Conservation (phyloP, 2,113 vertebrate genomes). For the Oenanthe oenanthe region DNA sequence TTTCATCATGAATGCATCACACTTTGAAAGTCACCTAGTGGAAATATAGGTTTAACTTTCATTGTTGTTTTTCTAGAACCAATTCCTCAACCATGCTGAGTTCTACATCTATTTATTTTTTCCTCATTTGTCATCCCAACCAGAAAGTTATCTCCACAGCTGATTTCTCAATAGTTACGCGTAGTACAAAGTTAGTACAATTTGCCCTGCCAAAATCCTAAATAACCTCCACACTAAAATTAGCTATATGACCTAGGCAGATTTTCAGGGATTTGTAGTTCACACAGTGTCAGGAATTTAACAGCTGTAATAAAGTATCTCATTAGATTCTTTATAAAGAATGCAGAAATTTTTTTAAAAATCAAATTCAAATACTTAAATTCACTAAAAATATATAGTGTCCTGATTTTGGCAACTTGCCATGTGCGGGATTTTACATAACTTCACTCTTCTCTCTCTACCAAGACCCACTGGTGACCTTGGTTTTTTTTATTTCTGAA, state of each 20-base stretch:
- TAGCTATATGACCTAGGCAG: background rate
- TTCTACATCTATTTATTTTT: background rate
- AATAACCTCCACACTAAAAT: constrained; percentile 29
- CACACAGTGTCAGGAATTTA: background rate
- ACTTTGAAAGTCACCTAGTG: background rate
- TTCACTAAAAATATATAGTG: background rate
- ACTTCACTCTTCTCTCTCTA: background rate
- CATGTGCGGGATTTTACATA: background rate
- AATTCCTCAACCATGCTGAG: background rate
- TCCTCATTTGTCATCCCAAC: background rate
- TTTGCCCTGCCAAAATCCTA: background rate
- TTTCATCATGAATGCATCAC: background rate
- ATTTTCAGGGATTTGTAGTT: constrained; percentile 21
- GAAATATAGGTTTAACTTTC: background rate
- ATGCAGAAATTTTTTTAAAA: background rate
- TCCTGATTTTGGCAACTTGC: background rate
- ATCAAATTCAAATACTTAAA: background rate
- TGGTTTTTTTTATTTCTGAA: background rate
- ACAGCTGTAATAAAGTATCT: background rate
- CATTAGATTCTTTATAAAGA: background rate
- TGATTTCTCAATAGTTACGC: background rate
- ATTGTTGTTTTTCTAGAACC: background rate
- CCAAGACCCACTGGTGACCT: background rate
- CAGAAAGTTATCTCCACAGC: background rate
- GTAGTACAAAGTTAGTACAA: background rate